phyloP scores from a whole-genome alignment of 1,140 invertebrate species.

The Schmidtea mediterranea region DNA sequence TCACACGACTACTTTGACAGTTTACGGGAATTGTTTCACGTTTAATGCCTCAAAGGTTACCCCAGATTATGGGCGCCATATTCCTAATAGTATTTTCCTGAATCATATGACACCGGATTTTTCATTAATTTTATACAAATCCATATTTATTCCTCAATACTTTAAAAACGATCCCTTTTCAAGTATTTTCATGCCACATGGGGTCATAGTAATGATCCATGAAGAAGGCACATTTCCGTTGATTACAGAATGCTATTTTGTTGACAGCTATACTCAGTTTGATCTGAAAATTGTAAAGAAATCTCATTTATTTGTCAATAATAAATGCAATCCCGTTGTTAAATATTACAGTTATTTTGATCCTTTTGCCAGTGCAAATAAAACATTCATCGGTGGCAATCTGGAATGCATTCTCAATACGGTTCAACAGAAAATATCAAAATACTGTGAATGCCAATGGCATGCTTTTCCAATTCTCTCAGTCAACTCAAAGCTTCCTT shows the following conservation, averaged over 20 bases:
- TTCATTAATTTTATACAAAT: too few species aligned
- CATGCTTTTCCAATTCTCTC: not conserved
- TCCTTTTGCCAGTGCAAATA: not conserved
- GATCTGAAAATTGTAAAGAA: not conserved
- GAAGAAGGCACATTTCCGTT: slow-evolving; percentile 3
- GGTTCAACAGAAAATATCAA: not conserved
- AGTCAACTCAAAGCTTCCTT: not conserved
- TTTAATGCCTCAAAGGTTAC: too few species aligned
- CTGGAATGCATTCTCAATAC: not conserved
- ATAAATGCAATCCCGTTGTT: not conserved
- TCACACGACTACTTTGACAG: too few species aligned
- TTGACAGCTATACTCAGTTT: slow-evolving; percentile 1
- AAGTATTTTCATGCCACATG: not conserved
- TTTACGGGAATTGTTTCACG: too few species aligned
- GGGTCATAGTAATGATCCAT: slow-evolving; percentile 2
- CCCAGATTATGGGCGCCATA: too few species aligned
- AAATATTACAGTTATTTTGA: not conserved
- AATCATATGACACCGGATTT: too few species aligned
- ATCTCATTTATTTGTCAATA: not conserved
- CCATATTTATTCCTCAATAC: too few species aligned
- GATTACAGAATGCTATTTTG: slow-evolving; percentile 1
- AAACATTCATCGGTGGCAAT: not conserved
- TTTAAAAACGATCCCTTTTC: not conserved
- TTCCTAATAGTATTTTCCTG: too few species aligned
- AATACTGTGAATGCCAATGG: not conserved